Conservation (phyloP, 2,888 invertebrate species). For the Cheilosia variabilis region DNA sequence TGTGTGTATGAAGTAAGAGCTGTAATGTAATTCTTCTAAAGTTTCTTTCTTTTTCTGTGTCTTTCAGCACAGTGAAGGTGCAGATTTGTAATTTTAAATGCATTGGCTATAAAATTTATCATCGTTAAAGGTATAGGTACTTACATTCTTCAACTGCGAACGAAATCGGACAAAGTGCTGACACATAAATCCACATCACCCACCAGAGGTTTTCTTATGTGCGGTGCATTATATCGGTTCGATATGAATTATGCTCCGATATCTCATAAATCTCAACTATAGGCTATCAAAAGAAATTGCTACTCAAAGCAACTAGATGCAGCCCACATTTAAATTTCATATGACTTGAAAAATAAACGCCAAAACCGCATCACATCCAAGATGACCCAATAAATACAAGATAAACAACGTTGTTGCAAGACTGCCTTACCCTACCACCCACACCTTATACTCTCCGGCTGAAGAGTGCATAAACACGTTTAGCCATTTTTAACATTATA, state of each 20-base stretch:
- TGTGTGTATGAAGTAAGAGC: too few species aligned
- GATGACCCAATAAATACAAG: constrained; percentile 73
- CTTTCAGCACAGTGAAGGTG: too few species aligned
- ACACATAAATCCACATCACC: neutral
- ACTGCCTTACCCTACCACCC: constrained; percentile 43
- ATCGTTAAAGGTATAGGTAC: too few species aligned
- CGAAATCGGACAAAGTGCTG: too few species aligned
- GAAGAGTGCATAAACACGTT: constrained; percentile 55
- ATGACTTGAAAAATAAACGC: constrained; percentile 8
- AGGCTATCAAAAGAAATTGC: constrained; percentile 11
- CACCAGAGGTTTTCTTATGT: neutral
- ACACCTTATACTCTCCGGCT: constrained; percentile 42
- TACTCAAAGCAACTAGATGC: constrained; percentile 14
- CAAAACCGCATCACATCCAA: constrained; percentile 42
- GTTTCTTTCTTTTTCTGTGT: too few species aligned
- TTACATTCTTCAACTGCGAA: too few species aligned
- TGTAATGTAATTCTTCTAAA: too few species aligned
- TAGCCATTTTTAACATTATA: constrained; percentile 27
- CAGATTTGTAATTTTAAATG: too few species aligned
- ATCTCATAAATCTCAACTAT: constrained; percentile 25
- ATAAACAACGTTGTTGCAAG: constrained; percentile 64
- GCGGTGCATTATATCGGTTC: neutral
- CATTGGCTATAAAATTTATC: too few species aligned
- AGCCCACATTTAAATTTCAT: constrained; percentile 29
- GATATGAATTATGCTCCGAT: neutral